These are phyloP conservation scores for Metalampra italica DNA, from an alignment of 2,888 invertebrate species.

Conservation along the genomic window DNA sequence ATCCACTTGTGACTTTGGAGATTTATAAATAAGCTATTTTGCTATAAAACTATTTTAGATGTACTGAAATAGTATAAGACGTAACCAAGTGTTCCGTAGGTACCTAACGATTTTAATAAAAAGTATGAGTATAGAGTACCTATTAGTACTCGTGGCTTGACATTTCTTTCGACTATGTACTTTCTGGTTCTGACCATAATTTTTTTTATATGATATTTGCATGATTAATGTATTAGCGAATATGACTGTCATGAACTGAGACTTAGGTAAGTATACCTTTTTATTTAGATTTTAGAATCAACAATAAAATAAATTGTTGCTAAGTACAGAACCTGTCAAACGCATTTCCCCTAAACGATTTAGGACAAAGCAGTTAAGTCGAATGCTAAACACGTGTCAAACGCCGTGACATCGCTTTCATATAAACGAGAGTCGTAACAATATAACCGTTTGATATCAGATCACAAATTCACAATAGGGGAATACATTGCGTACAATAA, in stretches of 20 bases:
- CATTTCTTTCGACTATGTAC: no score
- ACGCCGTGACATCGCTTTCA: constrained; percentile 59
- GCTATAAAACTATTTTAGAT: no score
- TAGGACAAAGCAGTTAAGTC: constrained; percentile 64
- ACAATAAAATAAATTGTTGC: neutral
- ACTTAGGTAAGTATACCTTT: neutral
- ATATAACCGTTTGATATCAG: constrained; percentile 62
- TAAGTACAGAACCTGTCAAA: constrained; percentile 2
- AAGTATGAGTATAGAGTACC: no score
- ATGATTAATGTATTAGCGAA: no score
- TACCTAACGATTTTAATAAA: no score
- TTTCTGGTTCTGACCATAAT: no score
- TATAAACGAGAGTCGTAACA: constrained; percentile 60
- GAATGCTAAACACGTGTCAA: constrained; percentile 75
- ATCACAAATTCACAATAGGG: constrained; percentile 40
- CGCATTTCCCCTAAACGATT: constrained; percentile 50
- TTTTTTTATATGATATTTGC: no score
- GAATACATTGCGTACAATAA: constrained; percentile 13
- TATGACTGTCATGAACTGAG: no score
- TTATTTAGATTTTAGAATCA: neutral
- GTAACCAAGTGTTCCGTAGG: no score
- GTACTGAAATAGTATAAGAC: no score
- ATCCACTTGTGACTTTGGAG: neutral
- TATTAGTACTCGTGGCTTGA: no score
- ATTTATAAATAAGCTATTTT: neutral